A percentile compares a stretch with the other conserved stretches of the same genome.
Evolutionary conservation across 2,888 invertebrate species (phyloP).

Genomic region (Ischnus inquisitorius): DNA sequence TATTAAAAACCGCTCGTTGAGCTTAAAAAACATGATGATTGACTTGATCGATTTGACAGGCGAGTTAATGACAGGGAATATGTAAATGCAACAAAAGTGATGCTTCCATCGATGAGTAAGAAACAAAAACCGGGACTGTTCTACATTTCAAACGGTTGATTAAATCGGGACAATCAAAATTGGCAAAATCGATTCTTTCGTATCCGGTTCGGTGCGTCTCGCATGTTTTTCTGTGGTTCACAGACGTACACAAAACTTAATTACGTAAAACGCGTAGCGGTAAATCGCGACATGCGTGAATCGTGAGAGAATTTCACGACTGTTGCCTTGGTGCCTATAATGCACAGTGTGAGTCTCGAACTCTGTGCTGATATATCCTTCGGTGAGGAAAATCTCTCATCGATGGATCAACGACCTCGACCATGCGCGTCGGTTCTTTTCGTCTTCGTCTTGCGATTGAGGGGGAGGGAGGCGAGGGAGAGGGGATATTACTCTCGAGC

Average conservation of each 20-base stretch:
- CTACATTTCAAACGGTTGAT: neutral
- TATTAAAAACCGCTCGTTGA: neutral
- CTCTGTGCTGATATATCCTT: conserved; percentile 63
- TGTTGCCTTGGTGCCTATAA: conserved; percentile 56
- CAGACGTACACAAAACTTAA: conserved; percentile 23
- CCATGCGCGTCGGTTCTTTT: conserved; percentile 71
- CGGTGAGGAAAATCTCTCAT: conserved; percentile 77
- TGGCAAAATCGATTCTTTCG: conserved; percentile 8
- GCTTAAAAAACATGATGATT: neutral
- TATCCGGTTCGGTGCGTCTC: conserved; percentile 23
- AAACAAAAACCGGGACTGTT: neutral
- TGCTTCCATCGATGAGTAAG: neutral
- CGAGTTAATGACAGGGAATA: neutral
- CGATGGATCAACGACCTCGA: conserved; percentile 82
- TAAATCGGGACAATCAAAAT: conserved; percentile 23
- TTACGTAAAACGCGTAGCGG: conserved; percentile 62
- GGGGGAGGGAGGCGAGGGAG: neutral
- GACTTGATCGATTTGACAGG: neutral
- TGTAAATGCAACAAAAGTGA: neutral
- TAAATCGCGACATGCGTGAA: conserved; percentile 54
- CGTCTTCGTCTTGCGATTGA: conserved; percentile 69
- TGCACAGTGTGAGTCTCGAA: conserved; percentile 53
- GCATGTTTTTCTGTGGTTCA: neutral
- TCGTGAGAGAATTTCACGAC: conserved; percentile 54
- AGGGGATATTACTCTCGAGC: conserved; percentile 66